phyloP scores from a whole-genome alignment of 2,113 vertebrate species.

The Pica pica region DNA sequence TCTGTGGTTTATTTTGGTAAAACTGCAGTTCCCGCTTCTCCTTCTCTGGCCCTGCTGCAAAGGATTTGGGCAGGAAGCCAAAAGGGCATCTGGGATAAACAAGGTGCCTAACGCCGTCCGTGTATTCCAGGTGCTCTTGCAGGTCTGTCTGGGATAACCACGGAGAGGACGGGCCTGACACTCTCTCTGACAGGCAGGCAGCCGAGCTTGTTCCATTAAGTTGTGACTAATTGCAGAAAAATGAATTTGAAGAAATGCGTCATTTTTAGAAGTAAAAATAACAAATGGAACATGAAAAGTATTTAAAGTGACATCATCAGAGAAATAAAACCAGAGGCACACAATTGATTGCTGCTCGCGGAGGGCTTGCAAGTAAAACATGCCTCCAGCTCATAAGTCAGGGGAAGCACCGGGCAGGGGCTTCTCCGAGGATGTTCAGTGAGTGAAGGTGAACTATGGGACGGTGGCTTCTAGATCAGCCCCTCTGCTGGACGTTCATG shows the following conservation, averaged over 20 bases:
- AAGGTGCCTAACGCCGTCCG: neutral
- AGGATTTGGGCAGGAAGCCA: constrained; percentile 7
- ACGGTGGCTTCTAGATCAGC: neutral
- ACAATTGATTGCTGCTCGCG: constrained; percentile 59
- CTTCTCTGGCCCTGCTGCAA: neutral
- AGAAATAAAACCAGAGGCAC: constrained; percentile 62
- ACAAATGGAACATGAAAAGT: constrained; percentile 78
- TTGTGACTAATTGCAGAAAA: constrained; percentile 78
- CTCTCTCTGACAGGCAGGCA: constrained; percentile 27
- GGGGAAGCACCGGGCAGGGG: constrained; percentile 34
- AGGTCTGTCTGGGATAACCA: neutral
- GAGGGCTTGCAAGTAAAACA: constrained; percentile 68
- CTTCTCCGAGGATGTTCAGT: constrained; percentile 11
- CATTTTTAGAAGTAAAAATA: constrained; percentile 81
- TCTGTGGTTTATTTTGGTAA: constrained; percentile 9
- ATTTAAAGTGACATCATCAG: constrained; percentile 83
- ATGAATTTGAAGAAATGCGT: constrained; percentile 79
- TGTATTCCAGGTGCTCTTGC: neutral
- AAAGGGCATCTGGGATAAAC: neutral
- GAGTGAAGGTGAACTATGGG: constrained; percentile 32
- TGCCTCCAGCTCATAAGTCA: constrained; percentile 27
- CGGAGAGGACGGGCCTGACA: neutral
- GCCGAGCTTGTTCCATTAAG: constrained; percentile 41
- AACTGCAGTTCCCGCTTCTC: neutral
- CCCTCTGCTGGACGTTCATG: constrained; percentile 3